Conservation (phyloP, 1,140 invertebrate genomes). For the Theocolax elegans region DNA sequence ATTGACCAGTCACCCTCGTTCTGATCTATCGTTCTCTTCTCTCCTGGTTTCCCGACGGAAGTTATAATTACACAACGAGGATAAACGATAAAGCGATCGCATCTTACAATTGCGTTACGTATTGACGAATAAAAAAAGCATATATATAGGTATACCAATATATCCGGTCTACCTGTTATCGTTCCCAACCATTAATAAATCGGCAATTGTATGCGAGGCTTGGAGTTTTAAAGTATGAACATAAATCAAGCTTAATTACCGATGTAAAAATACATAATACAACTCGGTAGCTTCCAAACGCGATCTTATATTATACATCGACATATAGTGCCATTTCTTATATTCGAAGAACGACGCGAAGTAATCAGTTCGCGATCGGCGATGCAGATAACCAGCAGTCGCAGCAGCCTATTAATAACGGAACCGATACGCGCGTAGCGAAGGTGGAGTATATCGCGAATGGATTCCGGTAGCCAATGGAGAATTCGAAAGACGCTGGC, state of each 20-base stretch:
- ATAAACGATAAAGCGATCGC: background rate
- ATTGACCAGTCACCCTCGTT: slow-evolving; percentile 57
- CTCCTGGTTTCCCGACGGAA: background rate
- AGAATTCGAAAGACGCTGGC: slow-evolving; percentile 61
- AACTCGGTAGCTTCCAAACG: too few relatives aligned
- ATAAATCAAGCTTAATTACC: slow-evolving; percentile 35
- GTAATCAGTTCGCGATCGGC: slow-evolving; percentile 24
- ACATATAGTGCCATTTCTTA: slow-evolving; percentile 18
- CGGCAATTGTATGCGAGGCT: background rate
- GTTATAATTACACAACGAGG: background rate
- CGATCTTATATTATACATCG: slow-evolving; percentile 27
- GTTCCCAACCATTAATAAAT: slow-evolving; percentile 3
- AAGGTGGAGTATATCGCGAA: background rate
- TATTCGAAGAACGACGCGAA: background rate
- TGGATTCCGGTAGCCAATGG: slow-evolving; percentile 61
- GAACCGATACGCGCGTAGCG: background rate
- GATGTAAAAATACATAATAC: slow-evolving; percentile 5
- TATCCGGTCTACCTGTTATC: too few relatives aligned
- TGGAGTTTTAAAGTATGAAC: slow-evolving; percentile 4
- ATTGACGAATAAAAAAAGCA: background rate
- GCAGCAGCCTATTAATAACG: slow-evolving; percentile 41
- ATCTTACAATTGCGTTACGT: too few relatives aligned
- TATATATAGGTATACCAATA: too few relatives aligned
- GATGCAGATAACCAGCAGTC: slow-evolving; percentile 35
- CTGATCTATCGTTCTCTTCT: slow-evolving; percentile 16